Base-by-base conservation (phyloP, 2,113 vertebrate genomes). In the Carassius carassius region DNA sequence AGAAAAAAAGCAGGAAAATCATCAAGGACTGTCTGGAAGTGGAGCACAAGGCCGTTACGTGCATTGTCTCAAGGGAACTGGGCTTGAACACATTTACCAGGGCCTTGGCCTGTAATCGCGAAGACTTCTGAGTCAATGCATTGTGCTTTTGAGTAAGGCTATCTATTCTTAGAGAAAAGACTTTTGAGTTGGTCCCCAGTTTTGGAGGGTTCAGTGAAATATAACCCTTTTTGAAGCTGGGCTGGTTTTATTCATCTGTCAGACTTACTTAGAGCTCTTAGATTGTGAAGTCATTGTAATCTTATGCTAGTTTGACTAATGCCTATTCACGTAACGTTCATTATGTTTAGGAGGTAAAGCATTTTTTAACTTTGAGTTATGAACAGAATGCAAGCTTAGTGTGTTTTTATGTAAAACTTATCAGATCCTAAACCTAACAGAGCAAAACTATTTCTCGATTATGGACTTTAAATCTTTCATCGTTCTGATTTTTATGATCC, bases 41-140 rank as follows among this genome's bases (percentile, higher is more conserved):
- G 67, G 83, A 87, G 83, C 70, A 78, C 58, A 81, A 47, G 63
- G 73, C 80, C 21, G 29, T 86, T 49, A 70, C 58, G 51, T 29
- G 25, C 19, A 19, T 62, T 67, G 81, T 89, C 82, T 84, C 84
- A 77, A 83, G 86, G 72, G 90, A 29, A 74, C 49, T 63, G 25
- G 47, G 81, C 65, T 82, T 89, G 88, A 89, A 83, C 83, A 85
- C 85, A 19, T 88, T 90, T 88, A 84, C 76, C 54, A n/a, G 72
- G 77, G 84, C 67, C 88, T 79, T 84, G 77, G 87, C 76, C 83
- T 73, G 85, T 75, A 83, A 84, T 85, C 84, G 51, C 72, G 35
- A 76, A 25, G 21, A 70, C 78, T 80, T 87, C 69, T 56, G 41
- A 86, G 78, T 83, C 81, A 76, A 83, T 74, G 81, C 81, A 89